Evolutionary conservation across 1,140 invertebrate species (phyloP).

Genomic region (Heliconius nattereri): DNA sequence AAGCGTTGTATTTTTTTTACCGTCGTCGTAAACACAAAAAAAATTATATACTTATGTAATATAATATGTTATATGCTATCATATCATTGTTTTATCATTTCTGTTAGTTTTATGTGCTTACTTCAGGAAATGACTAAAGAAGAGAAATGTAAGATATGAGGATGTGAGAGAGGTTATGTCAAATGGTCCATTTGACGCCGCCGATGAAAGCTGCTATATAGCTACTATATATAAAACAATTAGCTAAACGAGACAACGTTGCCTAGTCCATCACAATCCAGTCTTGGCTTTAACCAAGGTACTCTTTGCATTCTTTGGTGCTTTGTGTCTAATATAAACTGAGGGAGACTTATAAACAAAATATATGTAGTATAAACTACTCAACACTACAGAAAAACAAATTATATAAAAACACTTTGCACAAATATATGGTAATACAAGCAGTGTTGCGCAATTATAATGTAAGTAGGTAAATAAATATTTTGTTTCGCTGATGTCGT

Average conservation of each 20-base stretch:
- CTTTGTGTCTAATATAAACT: too few species aligned
- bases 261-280: background rate
- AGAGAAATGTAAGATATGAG: too few species aligned
- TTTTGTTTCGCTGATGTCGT: background rate
- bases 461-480: background rate
- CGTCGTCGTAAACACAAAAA: background rate
- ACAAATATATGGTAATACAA: background rate
- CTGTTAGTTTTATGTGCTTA: background rate
- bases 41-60: background rate
- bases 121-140: background rate
- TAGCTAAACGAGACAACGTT: background rate
- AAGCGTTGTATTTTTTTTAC: background rate
- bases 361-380: too few species aligned
- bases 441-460: background rate
- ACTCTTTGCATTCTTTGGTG: too few species aligned
- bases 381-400: too few species aligned
- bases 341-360: too few species aligned
- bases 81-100: background rate
- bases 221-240: background rate
- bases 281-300: background rate
- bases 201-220: too few species aligned
- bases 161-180: background rate
- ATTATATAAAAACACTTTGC: too few species aligned
- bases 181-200: background rate
- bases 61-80: background rate